phyloP scores from a whole-genome alignment of 1,140 invertebrate species.

The Meteorus sp. region DNA sequence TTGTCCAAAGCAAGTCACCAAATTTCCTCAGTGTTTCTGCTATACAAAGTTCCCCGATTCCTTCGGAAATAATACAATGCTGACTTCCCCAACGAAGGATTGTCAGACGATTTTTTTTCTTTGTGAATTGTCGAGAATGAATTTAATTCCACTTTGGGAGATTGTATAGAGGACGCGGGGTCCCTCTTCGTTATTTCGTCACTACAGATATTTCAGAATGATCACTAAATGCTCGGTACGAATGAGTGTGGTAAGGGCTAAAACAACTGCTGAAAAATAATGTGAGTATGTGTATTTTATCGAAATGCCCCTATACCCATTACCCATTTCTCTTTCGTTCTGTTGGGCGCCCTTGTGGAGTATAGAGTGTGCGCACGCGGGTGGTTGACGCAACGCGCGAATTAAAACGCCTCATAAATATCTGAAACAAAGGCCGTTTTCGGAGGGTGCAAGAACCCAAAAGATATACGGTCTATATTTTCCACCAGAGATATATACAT shows the following conservation, averaged over 20 bases:
- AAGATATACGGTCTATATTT: slow-evolving; percentile 53
- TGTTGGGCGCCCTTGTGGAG: slow-evolving; percentile 22
- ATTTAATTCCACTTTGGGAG: no score
- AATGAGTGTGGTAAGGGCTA: not conserved
- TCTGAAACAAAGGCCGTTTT: slow-evolving; percentile 59
- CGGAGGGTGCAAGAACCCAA: slow-evolving; percentile 54
- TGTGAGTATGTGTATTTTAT: slow-evolving; percentile 44
- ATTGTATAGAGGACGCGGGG: no score
- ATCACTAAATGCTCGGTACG: no score
- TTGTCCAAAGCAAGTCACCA: no score
- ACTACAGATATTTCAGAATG: no score
- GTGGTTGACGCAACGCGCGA: slow-evolving; percentile 52
- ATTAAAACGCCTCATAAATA: slow-evolving; percentile 62
- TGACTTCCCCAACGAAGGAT: no score
- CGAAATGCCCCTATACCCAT: slow-evolving; percentile 53
- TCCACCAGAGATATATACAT: slow-evolving; percentile 36
- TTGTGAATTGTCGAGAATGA: no score
- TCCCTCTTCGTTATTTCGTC: no score
- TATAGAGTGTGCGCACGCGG: slow-evolving; percentile 33
- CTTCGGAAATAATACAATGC: no score
- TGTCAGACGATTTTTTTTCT: no score
- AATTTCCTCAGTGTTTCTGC: no score
- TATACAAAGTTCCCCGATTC: no score
- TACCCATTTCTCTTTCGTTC: slow-evolving; percentile 30
- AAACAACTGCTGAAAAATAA: not conserved